phyloP scores from a whole-genome alignment of 1,140 invertebrate genomes.

The Periplaneta americana region DNA sequence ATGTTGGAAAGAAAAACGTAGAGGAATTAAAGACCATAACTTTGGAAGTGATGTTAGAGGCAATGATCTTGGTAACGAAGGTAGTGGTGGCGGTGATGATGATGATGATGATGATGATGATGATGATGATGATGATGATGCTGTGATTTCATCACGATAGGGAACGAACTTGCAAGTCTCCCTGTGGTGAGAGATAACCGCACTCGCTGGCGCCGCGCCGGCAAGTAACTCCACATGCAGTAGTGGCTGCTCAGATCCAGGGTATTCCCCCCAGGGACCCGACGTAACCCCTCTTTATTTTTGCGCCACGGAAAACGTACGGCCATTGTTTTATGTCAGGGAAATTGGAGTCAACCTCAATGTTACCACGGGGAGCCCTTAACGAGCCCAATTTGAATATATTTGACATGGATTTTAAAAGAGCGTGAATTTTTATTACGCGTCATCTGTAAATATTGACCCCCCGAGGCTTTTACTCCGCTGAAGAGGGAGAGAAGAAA shows the following conservation, averaged over 20 bases:
- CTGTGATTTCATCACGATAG: not conserved
- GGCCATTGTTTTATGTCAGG: constrained; percentile 38
- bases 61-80: no score
- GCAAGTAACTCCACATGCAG: not conserved
- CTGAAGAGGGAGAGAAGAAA: not conserved
- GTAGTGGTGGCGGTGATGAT: no score
- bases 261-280: not conserved
- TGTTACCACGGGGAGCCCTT: constrained; percentile 35
- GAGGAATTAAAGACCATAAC: no score
- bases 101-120: no score
- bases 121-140: no score
- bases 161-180: not conserved
- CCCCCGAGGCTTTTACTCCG: constrained; percentile 17
- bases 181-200: not conserved
- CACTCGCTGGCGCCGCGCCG: not conserved
- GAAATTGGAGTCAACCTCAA: constrained; percentile 45
- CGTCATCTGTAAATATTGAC: constrained; percentile 33
- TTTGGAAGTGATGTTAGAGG: no score
- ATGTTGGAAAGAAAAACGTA: no score
- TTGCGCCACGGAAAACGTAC: constrained; percentile 16
- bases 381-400: constrained; percentile 44
- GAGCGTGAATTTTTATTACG: constrained; percentile 40
- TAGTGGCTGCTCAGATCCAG: no score
- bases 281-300: constrained; percentile 14
- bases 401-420: constrained; percentile 43